phyloP scores from a whole-genome alignment of 2,888 invertebrate species.

The Onthophagus sagittarius region DNA sequence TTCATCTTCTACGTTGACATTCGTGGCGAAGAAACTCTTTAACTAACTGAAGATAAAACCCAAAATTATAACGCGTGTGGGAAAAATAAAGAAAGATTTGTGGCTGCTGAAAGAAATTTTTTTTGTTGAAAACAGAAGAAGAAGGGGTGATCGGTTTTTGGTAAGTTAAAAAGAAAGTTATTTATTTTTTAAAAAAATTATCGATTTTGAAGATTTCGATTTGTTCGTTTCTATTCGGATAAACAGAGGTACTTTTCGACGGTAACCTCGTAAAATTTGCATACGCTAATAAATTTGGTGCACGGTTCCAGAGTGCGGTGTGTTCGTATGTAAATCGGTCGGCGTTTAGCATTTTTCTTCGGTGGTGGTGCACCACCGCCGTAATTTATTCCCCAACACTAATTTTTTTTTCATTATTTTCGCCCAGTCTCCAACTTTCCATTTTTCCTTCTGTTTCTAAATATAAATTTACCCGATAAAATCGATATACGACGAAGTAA shows the following conservation, averaged over 20 bases:
- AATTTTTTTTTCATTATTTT: background rate
- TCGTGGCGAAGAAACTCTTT: background rate
- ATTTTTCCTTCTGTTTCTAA: background rate
- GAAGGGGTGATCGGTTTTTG: no score
- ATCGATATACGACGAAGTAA: background rate
- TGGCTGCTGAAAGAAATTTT: no score
- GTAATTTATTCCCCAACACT: background rate
- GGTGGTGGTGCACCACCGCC: background rate
- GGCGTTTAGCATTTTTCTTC: background rate
- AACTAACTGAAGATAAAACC: no score
- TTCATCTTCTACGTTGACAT: background rate
- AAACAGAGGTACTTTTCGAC: background rate
- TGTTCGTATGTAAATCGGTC: background rate
- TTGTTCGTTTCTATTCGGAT: background rate
- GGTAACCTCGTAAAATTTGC: constrained; percentile 5
- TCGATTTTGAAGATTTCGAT: background rate
- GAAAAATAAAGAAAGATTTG: background rate
- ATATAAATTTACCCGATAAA: background rate
- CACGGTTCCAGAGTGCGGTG: background rate
- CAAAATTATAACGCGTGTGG: no score
- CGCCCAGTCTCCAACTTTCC: background rate
- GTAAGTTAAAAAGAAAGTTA: background rate
- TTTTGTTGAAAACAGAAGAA: no score
- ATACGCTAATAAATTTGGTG: constrained; percentile 6
- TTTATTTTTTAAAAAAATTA: no score